phyloP scores from a whole-genome alignment of 2,797 vertebrate genomes.

The Rhinichthys osculus region DNA sequence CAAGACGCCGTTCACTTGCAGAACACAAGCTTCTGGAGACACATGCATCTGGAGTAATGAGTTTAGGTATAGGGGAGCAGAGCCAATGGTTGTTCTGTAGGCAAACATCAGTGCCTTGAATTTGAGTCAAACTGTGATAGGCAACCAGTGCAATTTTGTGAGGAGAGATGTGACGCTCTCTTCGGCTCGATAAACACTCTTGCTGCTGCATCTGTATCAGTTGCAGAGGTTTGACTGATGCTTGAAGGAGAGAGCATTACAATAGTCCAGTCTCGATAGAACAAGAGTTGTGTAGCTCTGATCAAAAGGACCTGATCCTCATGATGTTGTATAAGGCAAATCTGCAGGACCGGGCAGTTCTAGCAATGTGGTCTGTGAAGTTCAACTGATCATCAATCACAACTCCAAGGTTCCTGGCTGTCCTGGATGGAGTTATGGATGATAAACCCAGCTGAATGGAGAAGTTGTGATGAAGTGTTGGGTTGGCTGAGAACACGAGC shows the following conservation, averaged over 20 bases:
- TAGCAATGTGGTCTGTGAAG: neutral
- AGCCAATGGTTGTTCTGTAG: neutral
- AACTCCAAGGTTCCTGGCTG: neutral
- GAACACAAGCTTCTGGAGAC: neutral
- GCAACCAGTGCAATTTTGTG: neutral
- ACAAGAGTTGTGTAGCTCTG: neutral
- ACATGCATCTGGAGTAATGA: neutral
- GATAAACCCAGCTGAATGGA: neutral
- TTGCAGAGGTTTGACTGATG: neutral
- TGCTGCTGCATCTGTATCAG: neutral
- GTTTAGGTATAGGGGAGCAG: neutral
- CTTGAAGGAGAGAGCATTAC: neutral
- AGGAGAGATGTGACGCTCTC: neutral
- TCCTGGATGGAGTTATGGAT: neutral
- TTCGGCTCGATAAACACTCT: neutral
- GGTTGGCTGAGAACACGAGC: neutral
- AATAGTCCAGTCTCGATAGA: neutral
- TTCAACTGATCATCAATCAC: neutral
- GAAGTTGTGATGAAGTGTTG: neutral
- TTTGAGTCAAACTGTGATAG: neutral
- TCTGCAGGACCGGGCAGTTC: too few relatives aligned
- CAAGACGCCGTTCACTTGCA: neutral
- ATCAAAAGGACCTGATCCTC: neutral
- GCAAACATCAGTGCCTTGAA: neutral
- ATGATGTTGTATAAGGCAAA: neutral